These are phyloP conservation scores for Synergus itoensis DNA, from an alignment of 2,888 invertebrate species.

Conservation along the genomic window DNA sequence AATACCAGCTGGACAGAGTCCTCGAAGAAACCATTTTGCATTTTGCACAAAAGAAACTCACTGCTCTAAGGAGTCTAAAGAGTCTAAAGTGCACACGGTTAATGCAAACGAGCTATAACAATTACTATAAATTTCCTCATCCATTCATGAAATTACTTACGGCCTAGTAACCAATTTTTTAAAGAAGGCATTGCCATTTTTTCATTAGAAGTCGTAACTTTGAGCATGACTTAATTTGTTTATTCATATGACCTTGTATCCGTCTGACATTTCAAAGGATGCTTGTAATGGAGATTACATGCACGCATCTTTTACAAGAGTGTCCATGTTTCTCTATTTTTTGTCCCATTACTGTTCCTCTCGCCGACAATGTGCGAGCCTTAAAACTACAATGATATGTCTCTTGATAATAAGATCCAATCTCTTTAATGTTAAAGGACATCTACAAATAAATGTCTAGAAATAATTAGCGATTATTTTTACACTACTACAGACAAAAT, in stretches of 20 bases:
- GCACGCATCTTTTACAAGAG: slow-evolving; percentile 41
- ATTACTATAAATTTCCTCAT: slow-evolving; percentile 35
- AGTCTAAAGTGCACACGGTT: slow-evolving; percentile 24
- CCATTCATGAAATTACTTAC: slow-evolving; percentile 27
- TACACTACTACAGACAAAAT: background rate
- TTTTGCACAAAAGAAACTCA: slow-evolving; percentile 33
- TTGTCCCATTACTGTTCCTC: slow-evolving; percentile 41
- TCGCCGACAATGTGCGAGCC: slow-evolving; percentile 32
- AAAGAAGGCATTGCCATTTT: background rate
- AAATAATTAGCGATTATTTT: background rate
- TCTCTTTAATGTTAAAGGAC: slow-evolving; percentile 13
- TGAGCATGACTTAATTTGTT: slow-evolving; percentile 39
- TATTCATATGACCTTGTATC: slow-evolving; percentile 37
- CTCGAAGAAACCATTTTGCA: slow-evolving; percentile 39
- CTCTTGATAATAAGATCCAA: slow-evolving; percentile 24
- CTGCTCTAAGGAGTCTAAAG: slow-evolving; percentile 10
- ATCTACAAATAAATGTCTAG: background rate
- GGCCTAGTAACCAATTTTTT: slow-evolving; percentile 24
- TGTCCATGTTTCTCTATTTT: slow-evolving; percentile 39
- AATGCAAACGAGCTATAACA: slow-evolving; percentile 34
- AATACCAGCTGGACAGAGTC: slow-evolving; percentile 33
- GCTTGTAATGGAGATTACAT: slow-evolving; percentile 41
- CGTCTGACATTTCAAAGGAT: slow-evolving; percentile 39
- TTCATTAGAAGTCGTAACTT: slow-evolving; percentile 5
- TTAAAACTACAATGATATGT: slow-evolving; percentile 37